Evolutionary conservation across 1,140 invertebrate species (phyloP).

Genomic region (Bradynema listronoti): DNA sequence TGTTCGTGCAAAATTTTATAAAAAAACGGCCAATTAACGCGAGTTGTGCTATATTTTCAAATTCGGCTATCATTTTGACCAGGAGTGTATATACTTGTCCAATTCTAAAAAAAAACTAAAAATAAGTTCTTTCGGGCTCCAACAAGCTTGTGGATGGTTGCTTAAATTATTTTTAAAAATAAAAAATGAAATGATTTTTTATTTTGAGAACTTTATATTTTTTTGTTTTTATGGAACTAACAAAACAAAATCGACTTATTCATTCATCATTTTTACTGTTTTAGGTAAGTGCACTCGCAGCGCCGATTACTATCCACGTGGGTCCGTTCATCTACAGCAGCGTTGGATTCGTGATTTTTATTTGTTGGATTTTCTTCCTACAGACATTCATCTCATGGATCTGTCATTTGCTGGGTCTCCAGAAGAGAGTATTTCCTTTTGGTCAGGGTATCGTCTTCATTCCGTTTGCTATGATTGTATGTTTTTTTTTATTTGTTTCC

Average conservation of each 20-base stretch:
- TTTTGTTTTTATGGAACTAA: not conserved
- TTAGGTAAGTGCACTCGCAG: conserved; percentile 10
- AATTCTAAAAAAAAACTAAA: too few species aligned
- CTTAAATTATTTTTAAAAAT: too few species aligned
- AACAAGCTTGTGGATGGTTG: too few species aligned
- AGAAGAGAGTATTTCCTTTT: conserved; percentile 17
- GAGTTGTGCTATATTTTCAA: too few species aligned
- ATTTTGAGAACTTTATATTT: not conserved
- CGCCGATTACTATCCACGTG: conserved; percentile 15
- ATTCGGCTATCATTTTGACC: too few species aligned
- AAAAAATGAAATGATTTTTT: not conserved
- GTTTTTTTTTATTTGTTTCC: not conserved
- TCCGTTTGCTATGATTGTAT: conserved; percentile 31
- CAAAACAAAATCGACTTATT: not conserved
- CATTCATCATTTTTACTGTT: not conserved
- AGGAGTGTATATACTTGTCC: too few species aligned
- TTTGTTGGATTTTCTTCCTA: conserved; percentile 10
- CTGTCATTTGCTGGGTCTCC: conserved; percentile 20
- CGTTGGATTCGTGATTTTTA: conserved; percentile 14
- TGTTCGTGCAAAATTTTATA: too few species aligned
- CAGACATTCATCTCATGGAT: conserved; percentile 19
- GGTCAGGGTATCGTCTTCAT: conserved; percentile 16
- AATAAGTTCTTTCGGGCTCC: too few species aligned
- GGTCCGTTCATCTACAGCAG: conserved; percentile 13
- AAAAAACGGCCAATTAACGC: too few species aligned